These are phyloP conservation scores for Agrilus biguttatus DNA, from an alignment of 2,888 invertebrate genomes.

Conservation along the genomic window DNA sequence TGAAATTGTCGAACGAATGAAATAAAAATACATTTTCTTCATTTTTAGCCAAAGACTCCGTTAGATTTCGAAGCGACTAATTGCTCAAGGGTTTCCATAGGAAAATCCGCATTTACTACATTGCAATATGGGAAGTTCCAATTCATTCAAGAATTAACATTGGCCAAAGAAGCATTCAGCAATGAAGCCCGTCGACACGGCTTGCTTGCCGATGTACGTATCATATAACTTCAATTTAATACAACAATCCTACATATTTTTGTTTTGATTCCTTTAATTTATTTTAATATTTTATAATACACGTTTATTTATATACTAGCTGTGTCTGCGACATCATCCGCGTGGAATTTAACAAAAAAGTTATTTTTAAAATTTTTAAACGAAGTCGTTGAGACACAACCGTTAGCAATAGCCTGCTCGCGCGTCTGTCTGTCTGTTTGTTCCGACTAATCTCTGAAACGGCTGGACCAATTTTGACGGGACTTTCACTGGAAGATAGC, in stretches of 20 bases:
- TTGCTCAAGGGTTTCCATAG: conserved; percentile 43
- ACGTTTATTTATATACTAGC: too few relatives aligned
- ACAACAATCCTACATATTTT: background rate
- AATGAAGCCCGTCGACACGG: conserved; percentile 52
- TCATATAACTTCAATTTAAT: background rate
- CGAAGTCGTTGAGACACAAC: too few relatives aligned
- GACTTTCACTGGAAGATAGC: too few relatives aligned
- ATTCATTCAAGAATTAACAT: conserved; percentile 39
- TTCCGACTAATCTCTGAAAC: too few relatives aligned
- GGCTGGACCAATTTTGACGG: too few relatives aligned
- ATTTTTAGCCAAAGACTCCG: conserved; percentile 34
- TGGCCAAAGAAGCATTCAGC: conserved; percentile 47
- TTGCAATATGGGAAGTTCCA: conserved; percentile 43
- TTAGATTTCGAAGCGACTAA: conserved; percentile 44
- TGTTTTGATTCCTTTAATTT: background rate
- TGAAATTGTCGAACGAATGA: background rate
- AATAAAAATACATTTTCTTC: background rate
- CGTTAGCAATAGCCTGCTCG: too few relatives aligned
- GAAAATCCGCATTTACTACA: conserved; percentile 51
- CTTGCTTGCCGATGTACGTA: conserved; percentile 36
- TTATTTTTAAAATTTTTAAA: too few relatives aligned
- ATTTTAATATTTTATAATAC: too few relatives aligned
- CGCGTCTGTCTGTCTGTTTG: too few relatives aligned
- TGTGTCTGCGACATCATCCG: too few relatives aligned
- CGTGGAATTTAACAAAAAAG: too few relatives aligned